Evolutionary conservation across 1,140 invertebrate species (phyloP).

Genomic region (Dreissena polymorpha): DNA sequence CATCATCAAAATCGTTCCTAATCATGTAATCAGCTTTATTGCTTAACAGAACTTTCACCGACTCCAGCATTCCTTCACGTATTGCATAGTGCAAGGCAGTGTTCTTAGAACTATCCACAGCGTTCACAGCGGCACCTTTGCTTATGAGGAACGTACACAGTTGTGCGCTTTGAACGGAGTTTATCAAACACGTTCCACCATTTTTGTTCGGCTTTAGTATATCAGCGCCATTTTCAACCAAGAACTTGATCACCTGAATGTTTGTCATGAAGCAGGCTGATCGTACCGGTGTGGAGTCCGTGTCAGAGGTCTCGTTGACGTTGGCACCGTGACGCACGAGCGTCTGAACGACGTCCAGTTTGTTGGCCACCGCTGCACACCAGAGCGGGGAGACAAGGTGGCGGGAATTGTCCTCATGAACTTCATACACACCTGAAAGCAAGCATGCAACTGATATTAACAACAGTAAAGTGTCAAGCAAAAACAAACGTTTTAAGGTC

Average conservation of each 20-base stretch:
- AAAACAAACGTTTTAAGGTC: no score
- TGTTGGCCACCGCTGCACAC: conserved; percentile 95
- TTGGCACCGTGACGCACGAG: conserved; percentile 90
- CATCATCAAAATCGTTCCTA: conserved; percentile 90
- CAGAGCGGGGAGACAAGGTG: conserved; percentile 93
- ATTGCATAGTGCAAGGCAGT: conserved; percentile 97
- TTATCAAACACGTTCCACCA: conserved; percentile 96
- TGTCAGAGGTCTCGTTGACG: conserved; percentile 91
- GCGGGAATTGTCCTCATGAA: conserved; percentile 80
- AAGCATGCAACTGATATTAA: background rate
- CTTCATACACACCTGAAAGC: conserved; percentile 81
- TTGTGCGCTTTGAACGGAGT: conserved; percentile 92
- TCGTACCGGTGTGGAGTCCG: conserved; percentile 92
- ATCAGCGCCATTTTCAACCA: conserved; percentile 92
- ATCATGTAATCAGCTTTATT: conserved; percentile 89
- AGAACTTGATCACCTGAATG: conserved; percentile 87
- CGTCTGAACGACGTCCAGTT: conserved; percentile 88
- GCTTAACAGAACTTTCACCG: conserved; percentile 89
- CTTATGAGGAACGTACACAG: conserved; percentile 90
- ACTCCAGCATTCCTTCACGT: conserved; percentile 92
- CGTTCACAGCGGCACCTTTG: conserved; percentile 89
- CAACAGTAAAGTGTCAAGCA: no score
- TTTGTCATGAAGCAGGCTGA: conserved; percentile 97
- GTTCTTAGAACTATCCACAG: conserved; percentile 93
- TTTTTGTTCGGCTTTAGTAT: conserved; percentile 93